Evolutionary conservation across 2,888 invertebrate species (phyloP).

Genomic region (Drosophila vallismaia): DNA sequence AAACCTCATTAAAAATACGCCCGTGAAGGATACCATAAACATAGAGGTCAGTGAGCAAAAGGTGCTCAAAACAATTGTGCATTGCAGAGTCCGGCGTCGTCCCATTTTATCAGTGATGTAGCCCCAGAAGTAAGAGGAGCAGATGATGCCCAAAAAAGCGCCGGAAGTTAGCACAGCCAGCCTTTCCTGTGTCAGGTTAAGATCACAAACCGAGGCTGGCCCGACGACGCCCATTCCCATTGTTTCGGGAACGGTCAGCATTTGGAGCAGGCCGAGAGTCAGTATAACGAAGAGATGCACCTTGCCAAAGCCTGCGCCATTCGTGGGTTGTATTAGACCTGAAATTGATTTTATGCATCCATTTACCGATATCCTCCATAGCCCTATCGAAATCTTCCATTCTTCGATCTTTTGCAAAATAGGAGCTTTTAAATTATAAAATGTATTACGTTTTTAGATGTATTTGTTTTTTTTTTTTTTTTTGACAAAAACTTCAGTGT

Average conservation of each 20-base stretch:
- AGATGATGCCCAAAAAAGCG: conserved; percentile 57
- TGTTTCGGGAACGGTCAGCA: conserved; percentile 63
- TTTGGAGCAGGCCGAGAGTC: conserved; percentile 61
- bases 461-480: background rate
- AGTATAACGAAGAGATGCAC: conserved; percentile 49
- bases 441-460: background rate
- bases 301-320: conserved; percentile 53
- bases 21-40: conserved; percentile 55
- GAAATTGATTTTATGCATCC: background rate
- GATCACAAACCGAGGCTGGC: conserved; percentile 58
- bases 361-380: conserved; percentile 56
- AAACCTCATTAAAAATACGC: conserved; percentile 61
- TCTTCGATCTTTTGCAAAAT: background rate
- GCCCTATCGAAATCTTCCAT: conserved; percentile 50
- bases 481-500: background rate
- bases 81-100: conserved; percentile 58
- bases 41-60: conserved; percentile 57
- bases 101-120: conserved; percentile 63
- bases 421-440: background rate
- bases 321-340: background rate
- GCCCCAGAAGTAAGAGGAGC: conserved; percentile 67
- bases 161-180: conserved; percentile 48
- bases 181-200: conserved; percentile 47
- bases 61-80: conserved; percentile 51
- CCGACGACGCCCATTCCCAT: conserved; percentile 70